phyloP scores from a whole-genome alignment of 2,113 vertebrate species.

The Anhinga anhinga region DNA sequence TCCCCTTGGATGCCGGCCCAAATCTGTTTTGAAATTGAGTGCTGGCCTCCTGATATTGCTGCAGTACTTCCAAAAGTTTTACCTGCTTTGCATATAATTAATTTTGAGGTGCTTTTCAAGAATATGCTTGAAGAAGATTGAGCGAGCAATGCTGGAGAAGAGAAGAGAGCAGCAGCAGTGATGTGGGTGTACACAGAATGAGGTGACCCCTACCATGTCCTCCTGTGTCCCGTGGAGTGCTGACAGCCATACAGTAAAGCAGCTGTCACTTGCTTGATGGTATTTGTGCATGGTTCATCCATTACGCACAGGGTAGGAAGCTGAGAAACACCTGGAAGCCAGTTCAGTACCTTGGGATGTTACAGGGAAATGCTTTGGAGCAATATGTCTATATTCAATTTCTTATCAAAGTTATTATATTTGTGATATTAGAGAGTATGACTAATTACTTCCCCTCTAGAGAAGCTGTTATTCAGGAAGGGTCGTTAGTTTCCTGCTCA shows the following conservation, averaged over 20 bases:
- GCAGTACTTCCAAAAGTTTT: neutral
- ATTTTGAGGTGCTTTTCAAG: neutral
- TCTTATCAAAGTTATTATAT: slow-evolving; percentile 2
- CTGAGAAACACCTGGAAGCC: neutral
- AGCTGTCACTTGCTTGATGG: neutral
- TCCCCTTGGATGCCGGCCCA: neutral
- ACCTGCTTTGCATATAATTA: accelerated
- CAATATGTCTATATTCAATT: slow-evolving; percentile 5
- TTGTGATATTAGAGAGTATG: slow-evolving; percentile 17
- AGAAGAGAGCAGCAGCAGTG: neutral
- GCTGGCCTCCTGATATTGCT: accelerated
- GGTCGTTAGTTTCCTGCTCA: slow-evolving; percentile 18
- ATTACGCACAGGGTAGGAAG: neutral
- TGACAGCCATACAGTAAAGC: neutral
- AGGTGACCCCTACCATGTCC: neutral
- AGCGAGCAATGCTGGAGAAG: neutral
- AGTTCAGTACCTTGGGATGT: neutral
- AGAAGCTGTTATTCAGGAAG: slow-evolving; percentile 39
- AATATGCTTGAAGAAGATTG: neutral
- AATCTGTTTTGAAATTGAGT: neutral
- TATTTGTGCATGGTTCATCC: slow-evolving; percentile 3
- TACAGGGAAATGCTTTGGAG: neutral
- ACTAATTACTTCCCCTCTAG: slow-evolving; percentile 46
- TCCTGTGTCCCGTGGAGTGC: neutral
- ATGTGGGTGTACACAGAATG: neutral